Evolutionary conservation across 1,140 invertebrate species (phyloP).

Genomic region (Temnothorax curvispinosus): DNA sequence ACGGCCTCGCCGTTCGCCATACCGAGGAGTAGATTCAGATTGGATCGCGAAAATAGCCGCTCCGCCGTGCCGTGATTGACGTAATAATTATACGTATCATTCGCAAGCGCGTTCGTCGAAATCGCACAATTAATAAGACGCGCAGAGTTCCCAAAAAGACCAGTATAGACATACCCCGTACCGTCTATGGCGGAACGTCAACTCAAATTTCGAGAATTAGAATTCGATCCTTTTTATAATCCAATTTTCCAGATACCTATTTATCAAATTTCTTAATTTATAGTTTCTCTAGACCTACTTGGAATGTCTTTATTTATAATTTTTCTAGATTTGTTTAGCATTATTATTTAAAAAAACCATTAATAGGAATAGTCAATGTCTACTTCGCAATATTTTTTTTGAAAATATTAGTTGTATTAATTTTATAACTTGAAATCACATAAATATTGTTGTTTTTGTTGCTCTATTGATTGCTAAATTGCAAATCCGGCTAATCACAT

Average conservation of each 20-base stretch:
- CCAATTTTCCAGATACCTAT: background rate
- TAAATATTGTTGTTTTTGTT: background rate
- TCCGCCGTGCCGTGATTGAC: constrained; percentile 63
- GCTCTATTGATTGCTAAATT: background rate
- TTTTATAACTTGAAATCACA: no score
- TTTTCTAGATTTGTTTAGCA: background rate
- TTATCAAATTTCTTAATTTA: background rate
- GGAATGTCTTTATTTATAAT: background rate
- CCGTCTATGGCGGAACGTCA: background rate
- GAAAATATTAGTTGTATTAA: background rate
- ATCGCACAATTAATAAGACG: constrained; percentile 55
- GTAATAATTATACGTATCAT: constrained; percentile 69
- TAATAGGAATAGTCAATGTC: background rate
- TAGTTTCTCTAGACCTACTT: background rate
- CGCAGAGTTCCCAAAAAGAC: background rate
- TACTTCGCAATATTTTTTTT: background rate
- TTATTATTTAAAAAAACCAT: background rate
- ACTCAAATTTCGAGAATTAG: background rate
- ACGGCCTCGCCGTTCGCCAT: constrained; percentile 46
- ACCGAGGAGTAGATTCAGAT: constrained; percentile 63
- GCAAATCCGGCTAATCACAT: background rate
- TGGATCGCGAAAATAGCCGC: constrained; percentile 44
- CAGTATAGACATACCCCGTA: background rate
- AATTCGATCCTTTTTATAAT: background rate
- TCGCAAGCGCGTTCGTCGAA: constrained; percentile 36